Conservation (phyloP, 2,113 vertebrate species). For the Corythornis cristatus region DNA sequence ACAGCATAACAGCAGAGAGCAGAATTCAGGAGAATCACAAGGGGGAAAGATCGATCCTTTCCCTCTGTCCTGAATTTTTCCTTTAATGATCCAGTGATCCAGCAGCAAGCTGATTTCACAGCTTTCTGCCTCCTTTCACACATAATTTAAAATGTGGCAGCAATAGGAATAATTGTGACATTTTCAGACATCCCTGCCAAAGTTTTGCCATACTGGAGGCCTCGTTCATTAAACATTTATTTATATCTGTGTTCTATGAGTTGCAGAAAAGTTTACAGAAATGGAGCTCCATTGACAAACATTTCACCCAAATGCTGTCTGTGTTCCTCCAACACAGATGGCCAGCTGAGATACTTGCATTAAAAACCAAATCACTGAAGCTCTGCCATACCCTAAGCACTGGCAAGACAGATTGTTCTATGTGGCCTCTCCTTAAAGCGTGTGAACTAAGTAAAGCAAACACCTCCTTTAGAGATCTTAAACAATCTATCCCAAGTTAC, state of each 20-base stretch:
- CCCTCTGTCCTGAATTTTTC: neutral
- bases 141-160: conserved; percentile 37
- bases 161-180: neutral
- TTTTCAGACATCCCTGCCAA: neutral
- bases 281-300: neutral
- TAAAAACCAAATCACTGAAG: neutral
- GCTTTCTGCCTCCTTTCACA: conserved; percentile 13
- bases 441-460: neutral
- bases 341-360: neutral
- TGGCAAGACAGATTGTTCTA: neutral
- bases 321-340: neutral
- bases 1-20: neutral
- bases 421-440: neutral
- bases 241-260: neutral
- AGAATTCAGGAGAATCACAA: neutral
- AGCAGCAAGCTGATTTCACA: neutral
- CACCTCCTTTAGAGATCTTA: neutral
- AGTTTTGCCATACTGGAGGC: neutral
- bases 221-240: conserved; percentile 2
- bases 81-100: neutral
- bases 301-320: neutral
- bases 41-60: neutral
- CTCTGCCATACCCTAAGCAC: neutral
- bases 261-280: neutral
- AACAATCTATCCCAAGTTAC: neutral